phyloP scores from a whole-genome alignment of 1,140 invertebrate genomes.

The Atopsyche davidsoni region DNA sequence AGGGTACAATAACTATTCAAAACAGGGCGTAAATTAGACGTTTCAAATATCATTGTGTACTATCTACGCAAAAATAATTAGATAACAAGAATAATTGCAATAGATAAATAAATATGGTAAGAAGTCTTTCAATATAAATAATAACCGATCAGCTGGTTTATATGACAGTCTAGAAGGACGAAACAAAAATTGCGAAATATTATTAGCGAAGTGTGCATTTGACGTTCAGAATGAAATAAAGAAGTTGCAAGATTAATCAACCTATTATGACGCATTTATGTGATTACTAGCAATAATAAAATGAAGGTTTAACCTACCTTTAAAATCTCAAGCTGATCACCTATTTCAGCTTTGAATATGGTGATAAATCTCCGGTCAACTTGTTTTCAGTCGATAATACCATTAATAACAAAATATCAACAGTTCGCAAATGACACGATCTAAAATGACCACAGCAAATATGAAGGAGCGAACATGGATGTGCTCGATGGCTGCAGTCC shows the following conservation, averaged over 20 bases:
- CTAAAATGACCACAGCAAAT: conserved; percentile 20
- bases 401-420: conserved; percentile 22
- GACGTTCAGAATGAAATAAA: conserved; percentile 14
- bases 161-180: conserved; percentile 11
- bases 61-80: conserved; percentile 18
- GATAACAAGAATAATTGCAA: conserved; percentile 13
- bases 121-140: conserved; percentile 20
- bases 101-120: conserved; percentile 17
- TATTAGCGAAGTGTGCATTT: neutral
- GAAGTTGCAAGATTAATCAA: conserved; percentile 21
- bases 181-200: neutral
- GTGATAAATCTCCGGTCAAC: conserved; percentile 13
- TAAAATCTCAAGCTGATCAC: conserved; percentile 19
- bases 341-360: conserved; percentile 18
- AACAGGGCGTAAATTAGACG: too few relatives aligned
- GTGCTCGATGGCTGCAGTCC: conserved; percentile 14
- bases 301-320: conserved; percentile 24
- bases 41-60: too few relatives aligned
- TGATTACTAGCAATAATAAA: conserved; percentile 25
- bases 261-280: conserved; percentile 24
- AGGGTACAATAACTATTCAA: too few relatives aligned
- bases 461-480: conserved; percentile 22
- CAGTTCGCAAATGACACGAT: conserved; percentile 18
- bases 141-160: conserved; percentile 17
- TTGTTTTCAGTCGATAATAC: conserved; percentile 17